phyloP scores from a whole-genome alignment of 2,797 vertebrate species.

The Arctocebus calabarensis region DNA sequence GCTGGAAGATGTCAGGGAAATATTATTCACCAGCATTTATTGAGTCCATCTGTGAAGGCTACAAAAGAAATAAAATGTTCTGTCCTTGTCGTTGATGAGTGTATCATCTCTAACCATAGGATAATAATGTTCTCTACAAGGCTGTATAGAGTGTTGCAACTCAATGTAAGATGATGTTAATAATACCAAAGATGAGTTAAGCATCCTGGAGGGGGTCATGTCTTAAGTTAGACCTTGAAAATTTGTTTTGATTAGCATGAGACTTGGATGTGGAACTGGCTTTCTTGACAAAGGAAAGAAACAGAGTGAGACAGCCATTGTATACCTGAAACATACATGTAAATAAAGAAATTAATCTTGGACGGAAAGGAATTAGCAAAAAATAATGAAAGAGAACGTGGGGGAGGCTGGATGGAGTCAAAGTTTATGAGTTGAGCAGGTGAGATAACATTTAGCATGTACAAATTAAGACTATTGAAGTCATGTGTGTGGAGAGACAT shows the following conservation, averaged over 20 bases:
- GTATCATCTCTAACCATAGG: slow-evolving; percentile 3
- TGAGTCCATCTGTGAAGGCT: slow-evolving; percentile 51
- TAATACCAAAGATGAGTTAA: neutral
- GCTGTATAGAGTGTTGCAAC: neutral
- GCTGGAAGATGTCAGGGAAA: neutral
- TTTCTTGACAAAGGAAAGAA: slow-evolving; percentile 38
- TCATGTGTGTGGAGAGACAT: neutral
- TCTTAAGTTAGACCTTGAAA: neutral
- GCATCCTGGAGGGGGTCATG: neutral
- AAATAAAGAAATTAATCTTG: slow-evolving; percentile 15
- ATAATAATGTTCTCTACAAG: slow-evolving; percentile 10
- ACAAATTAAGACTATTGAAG: neutral
- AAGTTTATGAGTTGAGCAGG: neutral
- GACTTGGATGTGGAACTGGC: neutral
- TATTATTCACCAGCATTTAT: neutral
- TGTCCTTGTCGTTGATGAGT: slow-evolving; percentile 49
- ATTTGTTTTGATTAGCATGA: slow-evolving; percentile 4
- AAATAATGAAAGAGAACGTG: neutral
- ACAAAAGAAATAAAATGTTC: slow-evolving; percentile 47
- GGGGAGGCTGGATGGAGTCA: neutral
- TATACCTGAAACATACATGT: neutral
- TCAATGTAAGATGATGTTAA: slow-evolving; percentile 15
- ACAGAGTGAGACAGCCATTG: neutral
- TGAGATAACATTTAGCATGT: neutral
- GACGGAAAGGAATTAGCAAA: neutral